Evolutionary conservation across 2,113 vertebrate genomes (phyloP), one percentile per base, ranked within the genome.

Genomic region (Gymnarchus niloticus): DNA sequence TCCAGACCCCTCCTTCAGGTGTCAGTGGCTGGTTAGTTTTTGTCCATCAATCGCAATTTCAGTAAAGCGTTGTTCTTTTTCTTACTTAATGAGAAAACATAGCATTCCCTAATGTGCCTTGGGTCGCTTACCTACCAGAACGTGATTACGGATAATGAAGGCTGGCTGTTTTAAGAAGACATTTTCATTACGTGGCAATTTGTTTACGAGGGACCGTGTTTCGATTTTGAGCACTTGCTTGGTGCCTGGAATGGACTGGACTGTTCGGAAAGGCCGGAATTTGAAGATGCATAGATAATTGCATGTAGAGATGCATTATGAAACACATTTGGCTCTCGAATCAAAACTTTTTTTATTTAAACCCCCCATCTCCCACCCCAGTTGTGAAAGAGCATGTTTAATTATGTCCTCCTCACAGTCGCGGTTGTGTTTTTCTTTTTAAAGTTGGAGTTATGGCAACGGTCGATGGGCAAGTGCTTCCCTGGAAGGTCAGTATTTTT

Each of bases 91-190:
- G 44, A 48, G 37, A 19, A 48, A 33, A 48, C 76, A 33, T 48
- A 41, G 37, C 19, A 78, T n/a, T 33, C 44, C 7, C 37, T 78
- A 48, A 78, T n/a, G 52, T 56, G 10, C 52, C 52, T n/a, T 69
- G 25, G 25, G 33, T 69, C 25, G 76, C 76, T 41, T 7, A 41
- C 78, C 78, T 81, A 51, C 44, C 12, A 19, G n/a, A 49, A 51
- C 46, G n/a, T 81, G 78, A 52, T 49, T 81, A 51, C 12, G 46
- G 78, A 81, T 81, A 52, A 81, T 81, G 78, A 81, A 51, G 78
- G 10, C 23, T 44, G 46, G 37, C 49, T 33, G 80, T 56, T 81
- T 56, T 33, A 33, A 81, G 51, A 28, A 81, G 80, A 81, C 48
- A 52, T 52, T 81, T 81, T 81, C 48, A 52, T 81, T 19, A 81